Conservation (phyloP, 2,888 invertebrate species). For the Drosophila neonasuta region DNA sequence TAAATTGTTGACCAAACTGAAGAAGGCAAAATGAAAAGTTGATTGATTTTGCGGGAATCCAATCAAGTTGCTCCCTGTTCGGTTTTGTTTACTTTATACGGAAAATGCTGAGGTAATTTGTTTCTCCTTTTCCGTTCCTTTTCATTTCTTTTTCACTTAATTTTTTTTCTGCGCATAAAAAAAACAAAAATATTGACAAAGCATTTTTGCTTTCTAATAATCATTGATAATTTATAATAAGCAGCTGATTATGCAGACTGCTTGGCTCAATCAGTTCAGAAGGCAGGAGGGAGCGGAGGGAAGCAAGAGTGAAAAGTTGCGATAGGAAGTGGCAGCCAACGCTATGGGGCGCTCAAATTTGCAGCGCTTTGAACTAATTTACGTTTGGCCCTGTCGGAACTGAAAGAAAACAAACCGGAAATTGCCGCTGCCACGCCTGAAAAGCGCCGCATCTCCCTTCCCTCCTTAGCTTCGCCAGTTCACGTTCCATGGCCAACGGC, state of each 20-base stretch:
- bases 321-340: slow-evolving; percentile 22
- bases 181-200: slow-evolving; percentile 59
- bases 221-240: slow-evolving; percentile 71
- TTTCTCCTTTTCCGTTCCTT: background rate
- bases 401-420: slow-evolving; percentile 76
- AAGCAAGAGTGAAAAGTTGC: slow-evolving; percentile 25
- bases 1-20: slow-evolving; percentile 42
- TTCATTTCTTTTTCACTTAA: background rate
- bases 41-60: slow-evolving; percentile 58
- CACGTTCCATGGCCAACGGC: slow-evolving; percentile 24
- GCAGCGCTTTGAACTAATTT: slow-evolving; percentile 74
- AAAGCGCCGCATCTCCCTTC: background rate
- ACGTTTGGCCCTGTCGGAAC: slow-evolving; percentile 71
- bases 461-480: background rate
- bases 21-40: slow-evolving; percentile 48
- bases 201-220: slow-evolving; percentile 57
- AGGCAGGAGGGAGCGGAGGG: background rate
- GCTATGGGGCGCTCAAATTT: slow-evolving; percentile 42
- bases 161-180: slow-evolving; percentile 8
- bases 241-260: slow-evolving; percentile 62
- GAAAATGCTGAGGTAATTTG: slow-evolving; percentile 22
- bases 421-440: slow-evolving; percentile 64
- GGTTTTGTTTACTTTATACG: slow-evolving; percentile 55
- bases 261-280: slow-evolving; percentile 44
- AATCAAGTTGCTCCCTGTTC: slow-evolving; percentile 35